Evolutionary conservation across 2,797 vertebrate genomes (phyloP).

Genomic region (Sebastes diaconus): DNA sequence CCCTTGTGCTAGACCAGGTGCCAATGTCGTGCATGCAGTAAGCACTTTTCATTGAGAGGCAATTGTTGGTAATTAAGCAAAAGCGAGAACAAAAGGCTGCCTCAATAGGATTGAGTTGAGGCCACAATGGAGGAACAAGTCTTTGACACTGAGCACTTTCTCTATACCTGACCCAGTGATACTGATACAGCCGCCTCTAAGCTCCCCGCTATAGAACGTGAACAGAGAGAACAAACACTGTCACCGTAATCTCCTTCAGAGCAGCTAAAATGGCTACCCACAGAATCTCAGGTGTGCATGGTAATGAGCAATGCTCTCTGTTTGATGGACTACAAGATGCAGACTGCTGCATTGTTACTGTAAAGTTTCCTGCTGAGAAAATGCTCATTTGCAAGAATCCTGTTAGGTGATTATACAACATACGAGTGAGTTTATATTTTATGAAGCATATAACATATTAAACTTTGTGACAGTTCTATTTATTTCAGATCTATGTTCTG

Average conservation of each 20-base stretch:
- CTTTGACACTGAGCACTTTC: conserved; percentile 77
- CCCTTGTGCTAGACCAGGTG: conserved; percentile 40
- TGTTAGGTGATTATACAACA: background rate
- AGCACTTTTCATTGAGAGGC: conserved; percentile 48
- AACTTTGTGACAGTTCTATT: background rate
- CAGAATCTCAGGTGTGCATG: conserved; percentile 59
- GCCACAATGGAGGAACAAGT: conserved; percentile 62
- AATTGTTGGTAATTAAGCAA: conserved; percentile 65
- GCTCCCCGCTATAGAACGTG: conserved; percentile 29
- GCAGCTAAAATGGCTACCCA: conserved; percentile 57
- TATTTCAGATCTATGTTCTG: background rate
- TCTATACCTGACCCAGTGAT: conserved; percentile 62
- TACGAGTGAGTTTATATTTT: background rate
- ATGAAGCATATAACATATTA: background rate
- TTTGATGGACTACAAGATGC: conserved; percentile 6
- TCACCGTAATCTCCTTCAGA: conserved; percentile 44
- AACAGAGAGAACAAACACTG: conserved; percentile 38
- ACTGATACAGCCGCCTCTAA: conserved; percentile 67
- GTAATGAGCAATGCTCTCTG: conserved; percentile 38
- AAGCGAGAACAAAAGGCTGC: conserved; percentile 56
- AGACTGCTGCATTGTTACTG: conserved; percentile 3
- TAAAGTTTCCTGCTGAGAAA: conserved; percentile 11
- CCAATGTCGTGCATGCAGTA: conserved; percentile 28
- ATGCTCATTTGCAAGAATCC: background rate
- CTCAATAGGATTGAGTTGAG: conserved; percentile 41